phyloP scores from a whole-genome alignment of 2,888 invertebrate species.

The Stegophylla sp. region DNA sequence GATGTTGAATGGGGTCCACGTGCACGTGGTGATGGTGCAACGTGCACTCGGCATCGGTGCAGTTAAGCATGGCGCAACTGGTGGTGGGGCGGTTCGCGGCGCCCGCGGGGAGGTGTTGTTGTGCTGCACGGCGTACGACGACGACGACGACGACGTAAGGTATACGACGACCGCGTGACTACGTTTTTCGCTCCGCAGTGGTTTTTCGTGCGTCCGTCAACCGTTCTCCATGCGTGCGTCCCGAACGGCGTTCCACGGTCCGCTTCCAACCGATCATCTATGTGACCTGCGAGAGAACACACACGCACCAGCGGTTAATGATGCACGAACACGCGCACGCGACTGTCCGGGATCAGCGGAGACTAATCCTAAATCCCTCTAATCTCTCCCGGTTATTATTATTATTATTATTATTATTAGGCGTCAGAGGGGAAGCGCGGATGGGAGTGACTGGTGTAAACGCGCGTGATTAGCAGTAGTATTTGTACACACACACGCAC shows the following conservation, averaged over 20 bases:
- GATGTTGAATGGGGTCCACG: constrained; percentile 74
- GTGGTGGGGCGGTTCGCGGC: neutral
- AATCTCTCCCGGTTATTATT: too few relatives aligned
- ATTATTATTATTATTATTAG: too few relatives aligned
- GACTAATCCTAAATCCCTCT: too few relatives aligned
- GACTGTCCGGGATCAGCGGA: neutral
- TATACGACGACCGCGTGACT: too few relatives aligned
- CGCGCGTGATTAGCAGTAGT: too few relatives aligned
- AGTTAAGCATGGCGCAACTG: constrained; percentile 73
- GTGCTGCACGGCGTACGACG: too few relatives aligned
- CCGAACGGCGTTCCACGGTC: neutral
- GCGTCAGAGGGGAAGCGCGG: too few relatives aligned
- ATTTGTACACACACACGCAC: too few relatives aligned
- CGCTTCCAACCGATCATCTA: constrained; percentile 25
- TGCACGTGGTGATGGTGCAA: constrained; percentile 78
- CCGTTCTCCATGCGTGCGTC: constrained; percentile 46
- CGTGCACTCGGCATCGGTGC: constrained; percentile 80
- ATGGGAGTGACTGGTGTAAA: too few relatives aligned
- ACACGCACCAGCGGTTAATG: constrained; percentile 26
- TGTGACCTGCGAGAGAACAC: neutral
- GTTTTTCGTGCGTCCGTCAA: neutral
- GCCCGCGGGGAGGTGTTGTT: too few relatives aligned
- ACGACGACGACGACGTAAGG: too few relatives aligned
- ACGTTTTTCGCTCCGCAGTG: neutral
- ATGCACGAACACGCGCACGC: constrained; percentile 10